Evolutionary conservation across 1,140 invertebrate genomes (phyloP).

Genomic region (Diuraphis noxia): DNA sequence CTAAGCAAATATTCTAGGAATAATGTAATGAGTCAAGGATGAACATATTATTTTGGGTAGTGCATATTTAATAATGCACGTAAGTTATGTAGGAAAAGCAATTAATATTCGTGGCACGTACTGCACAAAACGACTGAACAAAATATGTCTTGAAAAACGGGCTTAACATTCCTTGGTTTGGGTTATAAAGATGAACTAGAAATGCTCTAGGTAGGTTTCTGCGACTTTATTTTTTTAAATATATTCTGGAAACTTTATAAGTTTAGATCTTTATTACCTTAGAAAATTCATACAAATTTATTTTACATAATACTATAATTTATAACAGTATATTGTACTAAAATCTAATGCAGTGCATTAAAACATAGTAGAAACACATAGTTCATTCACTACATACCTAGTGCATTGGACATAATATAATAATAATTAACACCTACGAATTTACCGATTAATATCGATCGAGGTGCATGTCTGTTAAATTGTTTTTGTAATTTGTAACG

Average conservation of each 20-base stretch:
- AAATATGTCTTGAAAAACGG: constrained; percentile 4
- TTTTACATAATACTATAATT: too few species aligned
- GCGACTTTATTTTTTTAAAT: not conserved
- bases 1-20: constrained; percentile 15
- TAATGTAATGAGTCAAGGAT: constrained; percentile 34
- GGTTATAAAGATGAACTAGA: not conserved
- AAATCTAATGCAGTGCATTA: not conserved
- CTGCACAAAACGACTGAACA: not conserved
- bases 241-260: not conserved
- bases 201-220: not conserved
- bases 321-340: too few species aligned
- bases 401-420: too few species aligned
- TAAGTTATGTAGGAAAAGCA: not conserved
- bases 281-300: too few species aligned
- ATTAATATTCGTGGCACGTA: constrained; percentile 33
- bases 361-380: too few species aligned
- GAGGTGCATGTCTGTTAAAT: not conserved
- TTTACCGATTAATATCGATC: not conserved
- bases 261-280: not conserved
- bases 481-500: not conserved
- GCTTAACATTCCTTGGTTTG: constrained; percentile 7
- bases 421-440: not conserved
- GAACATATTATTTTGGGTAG: constrained; percentile 24
- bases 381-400: not conserved
- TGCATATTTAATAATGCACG: not conserved